Evolutionary conservation across 2,888 invertebrate species (phyloP).

Genomic region (Nezara viridula): DNA sequence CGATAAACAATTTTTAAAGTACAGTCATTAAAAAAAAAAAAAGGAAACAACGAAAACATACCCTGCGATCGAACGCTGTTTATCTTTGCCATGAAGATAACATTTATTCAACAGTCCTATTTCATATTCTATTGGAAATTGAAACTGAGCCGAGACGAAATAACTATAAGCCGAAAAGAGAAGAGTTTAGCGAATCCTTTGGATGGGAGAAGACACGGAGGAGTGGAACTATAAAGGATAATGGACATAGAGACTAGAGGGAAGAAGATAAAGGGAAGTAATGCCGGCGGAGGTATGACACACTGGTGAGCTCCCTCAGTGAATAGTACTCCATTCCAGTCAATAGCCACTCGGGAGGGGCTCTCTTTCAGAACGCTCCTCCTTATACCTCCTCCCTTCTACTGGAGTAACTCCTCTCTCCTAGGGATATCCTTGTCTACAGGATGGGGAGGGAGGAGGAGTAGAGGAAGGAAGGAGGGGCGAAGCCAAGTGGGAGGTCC

Average conservation of each 20-base stretch:
- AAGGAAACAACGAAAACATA: too few relatives aligned
- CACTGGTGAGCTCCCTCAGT: background rate
- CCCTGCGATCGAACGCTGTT: background rate
- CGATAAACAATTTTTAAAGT: too few relatives aligned
- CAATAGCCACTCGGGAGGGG: background rate
- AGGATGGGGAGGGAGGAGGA: background rate
- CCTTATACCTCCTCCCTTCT: too few relatives aligned
- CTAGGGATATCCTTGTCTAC: background rate
- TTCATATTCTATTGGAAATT: constrained; percentile 18
- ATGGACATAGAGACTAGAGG: background rate
- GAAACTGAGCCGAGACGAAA: background rate
- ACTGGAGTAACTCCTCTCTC: background rate
- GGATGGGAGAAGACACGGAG: background rate
- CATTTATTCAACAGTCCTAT: background rate
- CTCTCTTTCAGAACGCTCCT: background rate
- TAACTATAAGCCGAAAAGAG: background rate
- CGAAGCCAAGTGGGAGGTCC: background rate
- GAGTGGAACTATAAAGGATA: constrained; percentile 26
- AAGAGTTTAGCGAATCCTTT: background rate
- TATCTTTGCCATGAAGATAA: background rate
- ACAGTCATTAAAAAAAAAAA: too few relatives aligned
- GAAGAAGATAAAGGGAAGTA: constrained; percentile 10
- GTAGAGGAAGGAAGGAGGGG: background rate
- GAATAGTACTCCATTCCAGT: constrained; percentile 35
- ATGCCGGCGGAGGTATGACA: background rate